phyloP scores from a whole-genome alignment of 1,140 invertebrate species.

The Platorchestia sp. region DNA sequence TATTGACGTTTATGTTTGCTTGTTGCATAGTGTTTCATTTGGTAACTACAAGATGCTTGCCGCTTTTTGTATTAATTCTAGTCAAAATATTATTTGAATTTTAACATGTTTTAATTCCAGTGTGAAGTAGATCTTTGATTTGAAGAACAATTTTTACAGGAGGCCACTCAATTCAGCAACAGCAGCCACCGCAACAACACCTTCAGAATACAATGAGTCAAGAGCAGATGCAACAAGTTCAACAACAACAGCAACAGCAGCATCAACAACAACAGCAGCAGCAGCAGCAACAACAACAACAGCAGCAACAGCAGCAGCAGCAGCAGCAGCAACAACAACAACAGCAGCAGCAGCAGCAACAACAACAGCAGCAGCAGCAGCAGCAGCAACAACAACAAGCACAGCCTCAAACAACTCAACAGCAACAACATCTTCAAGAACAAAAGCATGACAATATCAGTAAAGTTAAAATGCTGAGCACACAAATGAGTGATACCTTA shows the following conservation, averaged over 20 bases:
- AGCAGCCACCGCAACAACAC: neutral
- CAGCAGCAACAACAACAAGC: conserved; percentile 27
- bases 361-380: conserved; percentile 34
- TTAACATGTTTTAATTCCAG: neutral
- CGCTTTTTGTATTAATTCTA: neutral
- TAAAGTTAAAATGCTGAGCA: conserved; percentile 40
- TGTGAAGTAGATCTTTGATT: neutral
- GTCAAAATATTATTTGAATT: neutral
- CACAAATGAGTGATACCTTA: conserved; percentile 33
- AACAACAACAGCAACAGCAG: conserved; percentile 24
- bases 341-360: neutral
- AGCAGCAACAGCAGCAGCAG: conserved; percentile 10
- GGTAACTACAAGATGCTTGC: neutral
- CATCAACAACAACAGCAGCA: conserved; percentile 7
- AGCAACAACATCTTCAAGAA: conserved; percentile 33
- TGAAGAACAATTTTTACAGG: neutral
- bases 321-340: neutral
- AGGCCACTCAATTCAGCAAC: conserved; percentile 29
- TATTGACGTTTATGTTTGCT: too few relatives aligned
- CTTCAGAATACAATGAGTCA: conserved; percentile 27
- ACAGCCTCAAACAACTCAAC: neutral
- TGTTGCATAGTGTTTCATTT: neutral
- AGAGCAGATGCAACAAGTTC: conserved; percentile 26
- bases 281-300: conserved; percentile 27
- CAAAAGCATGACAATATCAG: conserved; percentile 48